Conservation (phyloP, 2,113 vertebrate species). For the Antechinus stuartii region DNA sequence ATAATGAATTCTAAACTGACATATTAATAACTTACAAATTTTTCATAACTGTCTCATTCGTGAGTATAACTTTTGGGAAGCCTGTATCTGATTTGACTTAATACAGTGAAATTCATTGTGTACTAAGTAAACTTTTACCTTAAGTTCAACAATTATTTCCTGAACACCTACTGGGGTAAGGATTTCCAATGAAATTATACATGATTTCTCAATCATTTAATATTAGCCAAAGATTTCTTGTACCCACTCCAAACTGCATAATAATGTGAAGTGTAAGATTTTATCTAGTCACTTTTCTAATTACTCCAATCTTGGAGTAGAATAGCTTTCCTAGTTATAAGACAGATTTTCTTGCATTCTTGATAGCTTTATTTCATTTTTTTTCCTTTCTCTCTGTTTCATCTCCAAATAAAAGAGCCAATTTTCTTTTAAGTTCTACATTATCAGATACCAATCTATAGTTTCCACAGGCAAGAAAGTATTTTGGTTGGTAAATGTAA, state of each 20-base stretch:
- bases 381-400: neutral
- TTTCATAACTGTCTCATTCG: neutral
- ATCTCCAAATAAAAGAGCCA: neutral
- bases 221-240: neutral
- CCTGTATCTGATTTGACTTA: neutral
- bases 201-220: slow-evolving; percentile 12
- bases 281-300: neutral
- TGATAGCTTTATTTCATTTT: neutral
- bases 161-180: neutral
- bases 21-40: neutral
- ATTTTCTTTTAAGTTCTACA: neutral
- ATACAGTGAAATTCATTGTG: neutral
- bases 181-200: neutral
- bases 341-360: neutral
- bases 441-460: neutral
- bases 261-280: neutral
- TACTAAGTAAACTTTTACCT: neutral
- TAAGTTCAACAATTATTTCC: neutral
- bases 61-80: neutral
- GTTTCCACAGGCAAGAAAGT: neutral
- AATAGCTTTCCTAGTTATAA: too few relatives aligned
- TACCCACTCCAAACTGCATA: neutral
- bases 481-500: neutral
- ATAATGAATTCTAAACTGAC: neutral
- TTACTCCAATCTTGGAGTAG: neutral